Evolutionary conservation across 1,140 invertebrate genomes (phyloP).

Genomic region (Condylostylus longicornis): DNA sequence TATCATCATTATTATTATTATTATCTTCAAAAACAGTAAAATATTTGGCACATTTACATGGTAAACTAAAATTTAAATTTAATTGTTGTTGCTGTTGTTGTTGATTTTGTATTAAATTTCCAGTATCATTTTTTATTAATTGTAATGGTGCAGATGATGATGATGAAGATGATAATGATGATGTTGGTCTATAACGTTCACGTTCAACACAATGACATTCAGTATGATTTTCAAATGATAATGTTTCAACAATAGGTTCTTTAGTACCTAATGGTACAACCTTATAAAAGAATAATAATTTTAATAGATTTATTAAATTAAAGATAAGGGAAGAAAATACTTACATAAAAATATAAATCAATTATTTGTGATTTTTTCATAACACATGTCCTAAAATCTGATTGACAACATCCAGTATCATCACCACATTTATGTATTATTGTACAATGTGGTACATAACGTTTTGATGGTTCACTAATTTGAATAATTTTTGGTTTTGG

Average conservation of each 20-base stretch:
- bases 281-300: constrained; percentile 25
- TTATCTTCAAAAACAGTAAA: neutral
- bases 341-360: constrained; percentile 45
- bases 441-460: constrained; percentile 53
- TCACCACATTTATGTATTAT: constrained; percentile 52
- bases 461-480: constrained; percentile 41
- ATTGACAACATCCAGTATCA: constrained; percentile 51
- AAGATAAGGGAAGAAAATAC: neutral
- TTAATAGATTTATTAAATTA: neutral
- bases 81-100: neutral
- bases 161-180: neutral
- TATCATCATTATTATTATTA: neutral
- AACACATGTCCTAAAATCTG: constrained; percentile 43
- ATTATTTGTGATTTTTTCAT: constrained; percentile 43
- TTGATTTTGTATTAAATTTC: neutral
- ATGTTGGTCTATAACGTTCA: no score
- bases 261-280: neutral
- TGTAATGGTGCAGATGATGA: neutral
- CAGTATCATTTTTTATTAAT: no score
- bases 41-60: neutral
- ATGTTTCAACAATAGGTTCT: neutral
- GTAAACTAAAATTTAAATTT: no score
- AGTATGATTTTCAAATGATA: neutral
- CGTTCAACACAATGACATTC: neutral
- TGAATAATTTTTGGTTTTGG: constrained; percentile 46